A percentile compares a stretch with the other conserved stretches of the same genome.
Conservation (phyloP, 2,888 invertebrate species). For the Holacanthella duospinosa region DNA sequence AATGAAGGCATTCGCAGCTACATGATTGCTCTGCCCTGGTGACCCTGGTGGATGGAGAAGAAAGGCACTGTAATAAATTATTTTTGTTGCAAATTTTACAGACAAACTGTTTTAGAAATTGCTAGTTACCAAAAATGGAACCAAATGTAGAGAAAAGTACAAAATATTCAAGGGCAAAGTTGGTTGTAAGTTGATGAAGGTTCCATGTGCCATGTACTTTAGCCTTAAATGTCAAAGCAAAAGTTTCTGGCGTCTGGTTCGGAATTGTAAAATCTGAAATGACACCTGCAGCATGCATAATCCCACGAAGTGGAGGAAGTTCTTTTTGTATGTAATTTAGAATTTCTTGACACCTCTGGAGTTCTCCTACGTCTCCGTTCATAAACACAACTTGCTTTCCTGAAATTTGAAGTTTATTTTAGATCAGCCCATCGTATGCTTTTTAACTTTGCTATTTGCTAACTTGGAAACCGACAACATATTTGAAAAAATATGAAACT, state of each 20-base stretch:
- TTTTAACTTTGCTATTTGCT: too few relatives aligned
- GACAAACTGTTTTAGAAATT: too few relatives aligned
- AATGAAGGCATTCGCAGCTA: too few relatives aligned
- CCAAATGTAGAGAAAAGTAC: constrained; percentile 3
- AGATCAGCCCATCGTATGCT: too few relatives aligned
- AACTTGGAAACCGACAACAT: too few relatives aligned
- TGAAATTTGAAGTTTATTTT: too few relatives aligned
- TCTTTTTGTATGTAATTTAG: too few relatives aligned
- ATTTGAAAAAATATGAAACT: too few relatives aligned
- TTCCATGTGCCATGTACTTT: constrained; percentile 7
- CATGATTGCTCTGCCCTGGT: constrained; percentile 18
- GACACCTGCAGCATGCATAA: constrained; percentile 1
- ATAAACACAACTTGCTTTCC: too few relatives aligned
- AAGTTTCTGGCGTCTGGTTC: not conserved
- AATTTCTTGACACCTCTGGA: too few relatives aligned
- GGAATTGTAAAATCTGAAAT: not conserved
- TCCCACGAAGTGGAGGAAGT: not conserved
- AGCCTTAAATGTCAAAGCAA: not conserved
- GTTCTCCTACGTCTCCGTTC: too few relatives aligned
- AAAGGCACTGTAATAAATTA: too few relatives aligned
- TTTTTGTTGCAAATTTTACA: not conserved
- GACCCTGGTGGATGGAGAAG: constrained; percentile 14
- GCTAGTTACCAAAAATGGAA: constrained; percentile 4
- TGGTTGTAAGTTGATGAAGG: not conserved
- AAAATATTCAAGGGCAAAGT: not conserved